Base-by-base conservation (phyloP, 2,113 vertebrate genomes). In the Odontesthes bonariensis region DNA sequence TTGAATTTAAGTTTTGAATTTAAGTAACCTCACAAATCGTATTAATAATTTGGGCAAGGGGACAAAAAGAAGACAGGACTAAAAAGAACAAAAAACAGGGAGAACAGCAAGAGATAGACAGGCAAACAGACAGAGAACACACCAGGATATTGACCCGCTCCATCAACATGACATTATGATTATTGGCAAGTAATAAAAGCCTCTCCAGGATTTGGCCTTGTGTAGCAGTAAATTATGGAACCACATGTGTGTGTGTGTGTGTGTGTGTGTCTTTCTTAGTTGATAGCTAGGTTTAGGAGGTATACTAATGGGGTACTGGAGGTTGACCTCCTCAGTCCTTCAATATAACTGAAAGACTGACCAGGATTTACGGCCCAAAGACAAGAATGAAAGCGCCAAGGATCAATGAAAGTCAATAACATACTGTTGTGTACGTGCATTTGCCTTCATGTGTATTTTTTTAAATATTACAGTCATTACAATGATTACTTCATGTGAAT, bases 151-250 rank as follows among this genome's bases (percentile, higher is more conserved):
- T 86, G 90, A 91, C 81, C 89, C 61, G 75, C 57, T 83, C 86
- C 84, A 88, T 91, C 88, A 91, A 85, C 73, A 59, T 83, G 89
- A 83, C 88, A 91, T 92, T 90, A 91, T 86, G 84, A 88, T 88
- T 91, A 92, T 91, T 90, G 91, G 74, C 85, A 87, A 89, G 83
- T 86, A 68, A 87, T 92, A 91, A 91, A 90, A 90, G 85, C 85
- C 70, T 84, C 71, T 83, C 22, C 73, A 73, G 72, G 73, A 81
- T 79, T 42, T 52, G 82, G 79, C 88, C 90, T 91, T 85, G 84
- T 69, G 70, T 70, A 75, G 76, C 66, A 74, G 60, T 90, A 88
- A 89, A 91, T 89, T 81, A 85, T 83, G 60, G 54, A 70, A 33
- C 12, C 2, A 0, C 1, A 0, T 54, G 10, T 57, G 27, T 27